These are phyloP conservation scores for Hirtodrosophila alboralis DNA, from an alignment of 2,888 invertebrate genomes.

Conservation along the genomic window DNA sequence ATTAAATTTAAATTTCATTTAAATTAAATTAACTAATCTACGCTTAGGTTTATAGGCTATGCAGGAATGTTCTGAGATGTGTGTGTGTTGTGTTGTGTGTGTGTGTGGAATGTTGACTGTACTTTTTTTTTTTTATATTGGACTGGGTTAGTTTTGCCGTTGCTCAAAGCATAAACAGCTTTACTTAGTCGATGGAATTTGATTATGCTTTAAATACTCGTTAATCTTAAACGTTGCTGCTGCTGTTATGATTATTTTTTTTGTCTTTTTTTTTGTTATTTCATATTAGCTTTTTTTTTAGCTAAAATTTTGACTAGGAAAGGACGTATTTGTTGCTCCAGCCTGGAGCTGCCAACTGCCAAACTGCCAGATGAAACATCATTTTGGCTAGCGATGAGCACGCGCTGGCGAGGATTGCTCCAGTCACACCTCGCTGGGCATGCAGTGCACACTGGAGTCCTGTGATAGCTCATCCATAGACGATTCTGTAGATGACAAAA, in stretches of 20 bases:
- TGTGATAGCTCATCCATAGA: slow-evolving; percentile 94
- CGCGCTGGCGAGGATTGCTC: slow-evolving; percentile 71
- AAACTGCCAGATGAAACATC: slow-evolving; percentile 8
- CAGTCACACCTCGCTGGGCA: slow-evolving; percentile 90
- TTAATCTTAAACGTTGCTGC: slow-evolving; percentile 8
- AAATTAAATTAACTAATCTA: slow-evolving; percentile 79
- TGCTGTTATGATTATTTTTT: slow-evolving; percentile 5
- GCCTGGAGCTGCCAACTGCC: slow-evolving; percentile 15
- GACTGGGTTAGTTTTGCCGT: slow-evolving; percentile 37
- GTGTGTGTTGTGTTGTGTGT: slow-evolving; percentile 32
- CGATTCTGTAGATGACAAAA: slow-evolving; percentile 86
- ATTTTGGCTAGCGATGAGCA: slow-evolving; percentile 64
- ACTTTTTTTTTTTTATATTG: slow-evolving; percentile 10
- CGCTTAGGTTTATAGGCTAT: slow-evolving; percentile 61
- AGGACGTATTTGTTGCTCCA: slow-evolving; percentile 67
- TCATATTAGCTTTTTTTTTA: slow-evolving; percentile 43
- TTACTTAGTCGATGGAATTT: slow-evolving; percentile 18
- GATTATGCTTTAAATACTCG: slow-evolving; percentile 19
- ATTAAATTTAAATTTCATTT: slow-evolving; percentile 78
- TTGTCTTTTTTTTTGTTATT: slow-evolving; percentile 30
- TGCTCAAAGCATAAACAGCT: slow-evolving; percentile 59
- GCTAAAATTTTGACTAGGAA: slow-evolving; percentile 83
- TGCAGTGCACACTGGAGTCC: slow-evolving; percentile 93
- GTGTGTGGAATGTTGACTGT: slow-evolving; percentile 26
- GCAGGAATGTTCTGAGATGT: slow-evolving; percentile 63